phyloP scores from a whole-genome alignment of 2,797 vertebrate genomes.

The Sebastes minor region DNA sequence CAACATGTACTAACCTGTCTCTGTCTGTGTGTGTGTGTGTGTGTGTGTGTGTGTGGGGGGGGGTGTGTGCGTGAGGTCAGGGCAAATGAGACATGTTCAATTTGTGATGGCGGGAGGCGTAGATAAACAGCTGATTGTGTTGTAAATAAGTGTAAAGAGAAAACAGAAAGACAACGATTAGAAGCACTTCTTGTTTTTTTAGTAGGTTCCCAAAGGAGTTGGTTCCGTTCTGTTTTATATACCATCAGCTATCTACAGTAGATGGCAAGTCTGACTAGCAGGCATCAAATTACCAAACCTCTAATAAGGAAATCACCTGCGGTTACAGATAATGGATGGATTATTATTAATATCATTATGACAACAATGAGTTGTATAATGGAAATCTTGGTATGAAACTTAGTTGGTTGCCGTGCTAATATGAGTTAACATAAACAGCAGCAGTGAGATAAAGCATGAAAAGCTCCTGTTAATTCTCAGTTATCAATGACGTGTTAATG shows the following conservation, averaged over 20 bases:
- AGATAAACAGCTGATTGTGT: slow-evolving; percentile 34
- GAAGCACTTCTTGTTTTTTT: slow-evolving; percentile 12
- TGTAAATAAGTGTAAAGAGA: slow-evolving; percentile 38
- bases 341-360: no score
- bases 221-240: slow-evolving; percentile 7
- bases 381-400: no score
- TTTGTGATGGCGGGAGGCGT: neutral
- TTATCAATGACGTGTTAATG: neutral
- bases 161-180: slow-evolving; percentile 21
- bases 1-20: slow-evolving; percentile 49
- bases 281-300: neutral
- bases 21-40: neutral
- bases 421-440: no score
- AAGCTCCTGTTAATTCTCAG: neutral
- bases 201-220: neutral
- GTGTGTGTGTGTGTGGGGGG: neutral
- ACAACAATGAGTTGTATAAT: no score
- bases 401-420: no score
- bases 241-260: neutral
- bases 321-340: no score
- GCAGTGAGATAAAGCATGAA: neutral
- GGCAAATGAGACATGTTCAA: slow-evolving; percentile 23
- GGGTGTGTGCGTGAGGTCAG: neutral
- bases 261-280: neutral
- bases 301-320: neutral